Evolutionary conservation across 1,140 invertebrate genomes (phyloP).

Genomic region (Drosophila busckii): DNA sequence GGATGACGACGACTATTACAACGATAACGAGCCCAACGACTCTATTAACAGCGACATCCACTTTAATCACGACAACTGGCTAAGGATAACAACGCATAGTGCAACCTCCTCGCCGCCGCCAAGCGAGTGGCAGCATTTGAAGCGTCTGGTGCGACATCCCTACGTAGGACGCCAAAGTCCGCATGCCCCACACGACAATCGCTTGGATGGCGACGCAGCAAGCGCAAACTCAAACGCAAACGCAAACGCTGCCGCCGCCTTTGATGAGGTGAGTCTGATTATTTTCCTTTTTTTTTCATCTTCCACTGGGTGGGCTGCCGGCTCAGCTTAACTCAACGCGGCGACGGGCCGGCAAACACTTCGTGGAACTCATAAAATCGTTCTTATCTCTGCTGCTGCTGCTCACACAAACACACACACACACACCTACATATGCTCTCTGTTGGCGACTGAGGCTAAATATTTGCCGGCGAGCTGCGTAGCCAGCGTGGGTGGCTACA

Average conservation of each 20-base stretch:
- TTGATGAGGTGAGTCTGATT: constrained; percentile 54
- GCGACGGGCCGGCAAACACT: constrained; percentile 13
- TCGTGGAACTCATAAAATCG: constrained; percentile 39
- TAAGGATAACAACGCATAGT: not conserved
- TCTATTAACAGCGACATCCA: constrained; percentile 1
- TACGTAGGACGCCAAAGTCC: too few species aligned
- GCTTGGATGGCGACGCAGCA: constrained; percentile 15
- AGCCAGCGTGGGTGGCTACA: constrained; percentile 19
- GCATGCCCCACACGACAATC: constrained; percentile 30
- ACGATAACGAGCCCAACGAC: constrained; percentile 19
- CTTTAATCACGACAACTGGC: not conserved
- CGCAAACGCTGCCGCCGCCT: too few species aligned
- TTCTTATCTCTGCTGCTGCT: constrained; percentile 8
- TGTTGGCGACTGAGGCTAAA: constrained; percentile 10
- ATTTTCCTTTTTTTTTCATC: constrained; percentile 18
- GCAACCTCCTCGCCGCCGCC: not conserved
- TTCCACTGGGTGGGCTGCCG: constrained; percentile 8
- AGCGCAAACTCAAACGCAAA: too few species aligned
- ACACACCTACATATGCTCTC: constrained; percentile 3
- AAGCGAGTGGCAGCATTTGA: not conserved
- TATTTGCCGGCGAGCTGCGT: constrained; percentile 25
- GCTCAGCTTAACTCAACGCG: too few species aligned
- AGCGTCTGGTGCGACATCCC: constrained; percentile 45
- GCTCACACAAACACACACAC: too few species aligned
- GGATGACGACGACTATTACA: constrained; percentile 16